phyloP scores from a whole-genome alignment of 2,797 vertebrate genomes.

The Artibeus lituratus region DNA sequence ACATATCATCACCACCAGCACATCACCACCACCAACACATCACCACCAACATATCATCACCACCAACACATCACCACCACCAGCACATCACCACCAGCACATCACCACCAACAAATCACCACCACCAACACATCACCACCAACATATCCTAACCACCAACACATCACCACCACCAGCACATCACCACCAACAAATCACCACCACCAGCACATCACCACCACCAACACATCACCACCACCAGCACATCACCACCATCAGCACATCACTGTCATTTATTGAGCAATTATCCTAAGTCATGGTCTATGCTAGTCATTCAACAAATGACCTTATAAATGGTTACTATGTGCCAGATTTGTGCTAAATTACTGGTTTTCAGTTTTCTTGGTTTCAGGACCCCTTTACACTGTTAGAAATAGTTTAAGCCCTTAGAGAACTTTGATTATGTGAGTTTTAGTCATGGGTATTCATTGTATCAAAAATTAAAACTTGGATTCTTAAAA shows the following conservation, averaged over 20 bases:
- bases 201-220: not conserved
- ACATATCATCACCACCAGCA: not conserved
- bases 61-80: not conserved
- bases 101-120: not conserved
- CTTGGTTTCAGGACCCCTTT: not conserved
- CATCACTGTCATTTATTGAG: not conserved
- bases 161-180: too few relatives aligned
- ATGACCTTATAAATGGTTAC: not conserved
- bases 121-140: not conserved
- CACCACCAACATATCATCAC: not conserved
- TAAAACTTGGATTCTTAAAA: not conserved
- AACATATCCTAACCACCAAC: too few relatives aligned
- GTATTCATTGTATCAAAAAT: not conserved
- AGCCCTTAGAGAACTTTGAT: not conserved
- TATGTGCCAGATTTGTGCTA: not conserved
- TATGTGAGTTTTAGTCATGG: not conserved
- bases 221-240: not conserved
- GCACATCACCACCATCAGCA: not conserved
- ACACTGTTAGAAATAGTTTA: not conserved
- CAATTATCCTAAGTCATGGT: not conserved
- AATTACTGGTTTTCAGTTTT: not conserved
- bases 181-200: not conserved
- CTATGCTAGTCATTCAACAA: not conserved
- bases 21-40: not conserved
- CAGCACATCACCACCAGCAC: not conserved